These are phyloP conservation scores for Merodon equestris DNA, from an alignment of 2,888 invertebrate species.

Conservation along the genomic window DNA sequence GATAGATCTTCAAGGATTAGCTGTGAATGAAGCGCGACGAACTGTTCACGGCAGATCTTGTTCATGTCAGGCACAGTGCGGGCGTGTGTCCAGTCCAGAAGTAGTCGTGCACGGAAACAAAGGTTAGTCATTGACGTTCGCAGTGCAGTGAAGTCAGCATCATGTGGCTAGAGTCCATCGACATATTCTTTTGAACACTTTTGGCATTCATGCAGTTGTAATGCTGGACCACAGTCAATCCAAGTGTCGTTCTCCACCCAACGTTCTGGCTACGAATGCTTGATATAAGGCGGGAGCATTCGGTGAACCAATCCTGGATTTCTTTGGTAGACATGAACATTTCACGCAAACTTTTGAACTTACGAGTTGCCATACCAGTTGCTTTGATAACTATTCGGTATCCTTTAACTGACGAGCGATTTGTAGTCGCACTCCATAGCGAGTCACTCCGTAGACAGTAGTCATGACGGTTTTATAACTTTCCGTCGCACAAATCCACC, in stretches of 20 bases:
- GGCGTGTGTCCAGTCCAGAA: conserved; percentile 99
- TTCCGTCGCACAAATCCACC: conserved; percentile 91
- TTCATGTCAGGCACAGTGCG: conserved; percentile 92
- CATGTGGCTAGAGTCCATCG: conserved; percentile 99
- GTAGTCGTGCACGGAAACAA: conserved; percentile 99
- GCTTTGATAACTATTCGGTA: conserved; percentile 89
- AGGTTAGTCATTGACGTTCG: conserved; percentile 89
- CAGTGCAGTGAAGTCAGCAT: conserved; percentile 97
- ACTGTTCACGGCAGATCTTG: conserved; percentile 97
- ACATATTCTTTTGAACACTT: conserved; percentile 77
- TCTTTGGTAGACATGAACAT: conserved; percentile 96
- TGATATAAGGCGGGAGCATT: conserved; percentile 90
- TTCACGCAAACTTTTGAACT: conserved; percentile 91
- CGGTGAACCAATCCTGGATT: conserved; percentile 98
- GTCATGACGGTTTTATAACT: conserved; percentile 99
- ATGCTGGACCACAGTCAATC: conserved; percentile 96
- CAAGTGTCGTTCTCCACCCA: conserved; percentile 97
- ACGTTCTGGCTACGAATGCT: conserved; percentile 87
- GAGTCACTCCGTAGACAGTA: conserved; percentile 98
- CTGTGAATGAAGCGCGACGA: conserved; percentile 95
- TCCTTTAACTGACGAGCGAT: conserved; percentile 94
- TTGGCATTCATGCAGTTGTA: conserved; percentile 82
- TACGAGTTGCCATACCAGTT: conserved; percentile 89
- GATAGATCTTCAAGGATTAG: conserved; percentile 95
- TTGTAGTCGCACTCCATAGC: conserved; percentile 94